Evolutionary conservation across 53 echinoderm and acorn worm species (phyloP).

Genomic region (Astropecten irregularis): DNA sequence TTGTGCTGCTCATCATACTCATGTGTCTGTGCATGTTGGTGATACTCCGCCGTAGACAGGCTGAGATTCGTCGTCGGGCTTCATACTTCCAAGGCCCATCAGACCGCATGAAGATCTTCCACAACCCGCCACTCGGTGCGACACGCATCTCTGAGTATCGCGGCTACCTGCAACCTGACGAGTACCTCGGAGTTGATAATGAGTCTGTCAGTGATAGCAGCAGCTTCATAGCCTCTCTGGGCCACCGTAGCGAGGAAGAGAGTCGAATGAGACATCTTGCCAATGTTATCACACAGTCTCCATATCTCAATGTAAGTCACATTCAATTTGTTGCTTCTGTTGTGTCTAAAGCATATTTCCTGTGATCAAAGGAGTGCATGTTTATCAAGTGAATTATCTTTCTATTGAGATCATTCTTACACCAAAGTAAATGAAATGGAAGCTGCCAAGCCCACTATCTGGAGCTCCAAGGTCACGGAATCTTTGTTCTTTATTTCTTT

Average conservation of each 20-base stretch:
- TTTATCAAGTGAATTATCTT: too few relatives aligned
- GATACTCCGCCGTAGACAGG: conserved; percentile 25
- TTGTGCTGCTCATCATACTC: conserved; percentile 59
- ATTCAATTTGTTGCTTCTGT: too few relatives aligned
- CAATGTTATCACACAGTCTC: conserved; percentile 79
- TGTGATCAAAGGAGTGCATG: too few relatives aligned
- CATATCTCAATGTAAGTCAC: conserved; percentile 83
- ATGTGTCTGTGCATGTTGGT: conserved; percentile 54
- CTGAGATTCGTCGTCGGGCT: conserved; percentile 4
- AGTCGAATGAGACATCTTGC: conserved; percentile 77
- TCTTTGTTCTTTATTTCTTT: not conserved
- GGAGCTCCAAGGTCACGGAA: not conserved
- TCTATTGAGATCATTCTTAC: too few relatives aligned
- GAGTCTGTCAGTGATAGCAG: conserved; percentile 17
- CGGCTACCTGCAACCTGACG: not conserved
- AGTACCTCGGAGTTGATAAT: conserved; percentile 38
- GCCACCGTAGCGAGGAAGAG: conserved; percentile 65
- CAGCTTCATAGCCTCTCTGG: conserved; percentile 34
- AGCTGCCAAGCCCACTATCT: not conserved
- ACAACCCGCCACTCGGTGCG: conserved; percentile 42
- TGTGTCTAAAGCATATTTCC: too few relatives aligned
- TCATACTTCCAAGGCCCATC: not conserved
- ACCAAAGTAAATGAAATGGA: too few relatives aligned
- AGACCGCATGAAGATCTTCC: conserved; percentile 24
- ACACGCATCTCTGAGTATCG: conserved; percentile 24